phyloP scores from a whole-genome alignment of 2,797 vertebrate genomes.

The Valencia hispanica region DNA sequence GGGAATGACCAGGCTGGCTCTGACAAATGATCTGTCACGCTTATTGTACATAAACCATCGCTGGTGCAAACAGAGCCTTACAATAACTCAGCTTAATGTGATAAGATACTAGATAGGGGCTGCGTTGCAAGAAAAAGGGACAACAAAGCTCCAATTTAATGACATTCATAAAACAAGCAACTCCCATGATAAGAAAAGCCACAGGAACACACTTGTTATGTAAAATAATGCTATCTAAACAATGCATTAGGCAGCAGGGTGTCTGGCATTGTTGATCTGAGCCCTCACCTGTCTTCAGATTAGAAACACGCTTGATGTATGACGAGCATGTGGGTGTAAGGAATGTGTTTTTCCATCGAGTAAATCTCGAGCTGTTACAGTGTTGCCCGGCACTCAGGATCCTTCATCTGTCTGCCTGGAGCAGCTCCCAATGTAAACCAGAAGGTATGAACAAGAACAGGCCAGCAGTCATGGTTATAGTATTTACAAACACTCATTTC shows the following conservation, averaged over 20 bases:
- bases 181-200: conserved; percentile 40
- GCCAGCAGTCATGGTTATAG: not conserved
- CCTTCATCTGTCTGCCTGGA: conserved; percentile 16
- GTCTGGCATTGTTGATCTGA: conserved; percentile 39
- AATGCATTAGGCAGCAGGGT: conserved; percentile 43
- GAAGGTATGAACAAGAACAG: conserved; percentile 34
- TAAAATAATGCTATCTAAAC: conserved; percentile 63
- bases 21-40: conserved; percentile 48
- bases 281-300: conserved; percentile 42
- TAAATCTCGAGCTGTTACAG: conserved; percentile 25
- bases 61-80: conserved; percentile 14
- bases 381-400: conserved; percentile 17
- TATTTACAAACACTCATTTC: conserved; percentile 12
- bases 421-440: conserved; percentile 45
- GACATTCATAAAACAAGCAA: conserved; percentile 25
- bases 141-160: conserved; percentile 33
- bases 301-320: conserved; percentile 29
- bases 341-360: conserved; percentile 62
- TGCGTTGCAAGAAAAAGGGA: conserved; percentile 3
- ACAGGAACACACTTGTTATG: conserved; percentile 37
- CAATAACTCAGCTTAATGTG: conserved; percentile 29
- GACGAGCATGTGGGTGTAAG: conserved; percentile 46
- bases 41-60: conserved; percentile 52
- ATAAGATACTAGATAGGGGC: conserved; percentile 45
- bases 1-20: conserved; percentile 41